Conservation (phyloP, 2,113 vertebrate species). For the Cettia cetti region DNA sequence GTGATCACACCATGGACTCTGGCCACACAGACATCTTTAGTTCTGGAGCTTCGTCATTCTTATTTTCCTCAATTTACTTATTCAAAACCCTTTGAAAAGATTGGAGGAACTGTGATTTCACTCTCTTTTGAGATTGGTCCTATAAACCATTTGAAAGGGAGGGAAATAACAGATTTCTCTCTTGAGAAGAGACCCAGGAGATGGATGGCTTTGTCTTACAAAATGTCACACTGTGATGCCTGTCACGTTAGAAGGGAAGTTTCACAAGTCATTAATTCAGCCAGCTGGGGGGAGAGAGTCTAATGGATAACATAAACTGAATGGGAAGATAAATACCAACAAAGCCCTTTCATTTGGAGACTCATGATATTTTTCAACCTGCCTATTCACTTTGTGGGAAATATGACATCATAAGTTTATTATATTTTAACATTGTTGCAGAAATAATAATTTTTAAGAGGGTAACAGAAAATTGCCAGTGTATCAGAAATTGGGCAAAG, state of each 20-base stretch:
- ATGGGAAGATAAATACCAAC: conserved; percentile 15
- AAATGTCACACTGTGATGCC: background rate
- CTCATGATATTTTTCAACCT: background rate
- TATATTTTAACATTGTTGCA: background rate
- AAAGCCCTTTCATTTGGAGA: background rate
- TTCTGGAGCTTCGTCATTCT: background rate
- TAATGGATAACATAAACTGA: background rate
- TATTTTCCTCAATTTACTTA: background rate
- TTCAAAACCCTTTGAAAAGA: background rate
- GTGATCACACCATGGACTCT: background rate
- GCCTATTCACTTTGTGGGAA: background rate
- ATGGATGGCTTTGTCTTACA: background rate
- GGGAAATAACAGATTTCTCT: background rate
- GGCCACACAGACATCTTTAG: background rate
- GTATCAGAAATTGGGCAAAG: background rate
- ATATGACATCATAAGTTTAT: background rate
- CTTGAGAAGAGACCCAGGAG: background rate
- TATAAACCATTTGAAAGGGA: background rate
- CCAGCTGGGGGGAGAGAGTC: background rate
- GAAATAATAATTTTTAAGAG: background rate
- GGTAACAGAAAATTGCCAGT: background rate
- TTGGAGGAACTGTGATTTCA: background rate
- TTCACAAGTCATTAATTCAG: conserved; percentile 43
- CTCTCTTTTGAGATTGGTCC: background rate
- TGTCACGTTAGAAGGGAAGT: background rate